These are phyloP conservation scores for Elysia crispata DNA, from an alignment of 2,888 invertebrate species.

Conservation along the genomic window DNA sequence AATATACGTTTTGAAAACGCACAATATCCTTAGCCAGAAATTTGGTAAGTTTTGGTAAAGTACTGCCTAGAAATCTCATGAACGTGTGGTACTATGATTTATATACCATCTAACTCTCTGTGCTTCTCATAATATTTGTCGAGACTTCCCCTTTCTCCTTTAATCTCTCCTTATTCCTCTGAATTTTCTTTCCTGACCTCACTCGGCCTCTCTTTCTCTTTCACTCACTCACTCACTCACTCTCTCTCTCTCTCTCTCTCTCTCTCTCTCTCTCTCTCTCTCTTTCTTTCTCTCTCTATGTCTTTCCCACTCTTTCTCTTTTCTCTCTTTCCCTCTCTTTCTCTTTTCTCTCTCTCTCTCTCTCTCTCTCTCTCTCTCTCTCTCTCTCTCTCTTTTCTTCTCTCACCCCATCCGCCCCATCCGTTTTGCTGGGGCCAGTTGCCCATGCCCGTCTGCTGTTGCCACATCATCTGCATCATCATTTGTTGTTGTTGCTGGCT, in stretches of 20 bases:
- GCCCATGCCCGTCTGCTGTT: neutral
- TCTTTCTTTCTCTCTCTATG: neutral
- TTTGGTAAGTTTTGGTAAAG: too few relatives aligned
- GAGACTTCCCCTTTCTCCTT: constrained; percentile 88
- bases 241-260: constrained; percentile 1
- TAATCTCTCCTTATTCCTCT: neutral
- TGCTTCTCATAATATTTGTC: too few relatives aligned
- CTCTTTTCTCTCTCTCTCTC: neutral
- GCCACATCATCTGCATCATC: neutral
- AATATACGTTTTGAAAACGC: too few relatives aligned
- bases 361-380: neutral
- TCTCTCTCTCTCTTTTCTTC: neutral
- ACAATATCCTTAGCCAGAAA: too few relatives aligned
- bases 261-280: constrained; percentile 9
- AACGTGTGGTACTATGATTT: too few relatives aligned
- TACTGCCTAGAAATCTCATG: too few relatives aligned
- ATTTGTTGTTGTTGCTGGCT: neutral
- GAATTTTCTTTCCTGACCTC: neutral
- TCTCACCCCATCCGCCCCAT: neutral
- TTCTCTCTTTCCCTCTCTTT: neutral
- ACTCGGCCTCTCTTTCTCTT: constrained; percentile 2
- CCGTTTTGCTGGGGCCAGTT: constrained; percentile 1
- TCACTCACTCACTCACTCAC: neutral
- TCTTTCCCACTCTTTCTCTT: neutral
- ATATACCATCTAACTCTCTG: too few relatives aligned